Evolutionary conservation across 2,888 invertebrate species (phyloP).

Genomic region (Heliconius ethilla): DNA sequence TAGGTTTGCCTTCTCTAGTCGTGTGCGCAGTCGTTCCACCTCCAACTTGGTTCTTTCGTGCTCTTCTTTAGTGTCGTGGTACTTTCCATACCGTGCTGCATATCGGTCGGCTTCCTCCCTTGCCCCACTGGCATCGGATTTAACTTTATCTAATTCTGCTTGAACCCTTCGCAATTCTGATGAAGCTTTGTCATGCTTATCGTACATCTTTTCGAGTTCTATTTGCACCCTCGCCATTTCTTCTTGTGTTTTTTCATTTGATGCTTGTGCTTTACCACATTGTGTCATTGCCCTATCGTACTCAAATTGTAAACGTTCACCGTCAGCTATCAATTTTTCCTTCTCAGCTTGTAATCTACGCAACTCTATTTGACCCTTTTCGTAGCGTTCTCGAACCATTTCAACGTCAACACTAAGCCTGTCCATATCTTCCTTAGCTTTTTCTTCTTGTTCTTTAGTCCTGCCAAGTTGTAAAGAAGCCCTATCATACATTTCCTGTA

Average conservation of each 20-base stretch:
- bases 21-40: conserved; percentile 89
- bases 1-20: conserved; percentile 89
- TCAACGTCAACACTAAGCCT: conserved; percentile 90
- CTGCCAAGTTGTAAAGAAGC: conserved; percentile 91
- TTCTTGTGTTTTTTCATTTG: conserved; percentile 94
- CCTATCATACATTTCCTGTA: conserved; percentile 95
- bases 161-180: conserved; percentile 91
- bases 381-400: conserved; percentile 93
- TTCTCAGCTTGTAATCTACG: conserved; percentile 91
- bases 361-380: conserved; percentile 92
- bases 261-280: conserved; percentile 91
- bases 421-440: conserved; percentile 92
- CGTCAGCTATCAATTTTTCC: conserved; percentile 92
- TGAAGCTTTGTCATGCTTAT: conserved; percentile 93
- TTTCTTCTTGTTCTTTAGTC: conserved; percentile 95
- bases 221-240: conserved; percentile 92
- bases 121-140: conserved; percentile 88
- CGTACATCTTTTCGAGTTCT: conserved; percentile 94
- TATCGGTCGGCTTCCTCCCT: conserved; percentile 90
- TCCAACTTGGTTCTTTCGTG: conserved; percentile 89
- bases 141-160: conserved; percentile 86
- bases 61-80: conserved; percentile 89
- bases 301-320: conserved; percentile 92
- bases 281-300: conserved; percentile 93
- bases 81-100: conserved; percentile 87